These are phyloP conservation scores for Urocolius indicus DNA, from an alignment of 2,113 vertebrate genomes.

Conservation along the genomic window DNA sequence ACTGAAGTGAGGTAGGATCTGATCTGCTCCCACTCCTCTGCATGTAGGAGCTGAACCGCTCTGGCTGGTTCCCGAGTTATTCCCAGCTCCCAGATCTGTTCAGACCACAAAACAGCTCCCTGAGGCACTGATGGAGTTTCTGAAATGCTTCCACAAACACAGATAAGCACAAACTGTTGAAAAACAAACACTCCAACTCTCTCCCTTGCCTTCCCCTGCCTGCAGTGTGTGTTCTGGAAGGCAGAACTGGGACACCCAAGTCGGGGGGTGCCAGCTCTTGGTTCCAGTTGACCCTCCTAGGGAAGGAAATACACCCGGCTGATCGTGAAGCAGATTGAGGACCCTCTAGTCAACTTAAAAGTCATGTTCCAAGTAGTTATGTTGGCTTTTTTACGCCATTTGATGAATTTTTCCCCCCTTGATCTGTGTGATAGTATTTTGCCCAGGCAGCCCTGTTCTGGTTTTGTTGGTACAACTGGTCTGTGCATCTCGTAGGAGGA, in stretches of 20 bases:
- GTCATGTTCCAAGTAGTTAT: background rate
- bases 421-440: background rate
- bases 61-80: background rate
- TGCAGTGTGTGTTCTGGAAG: background rate
- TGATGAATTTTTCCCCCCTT: background rate
- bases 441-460: accelerated
- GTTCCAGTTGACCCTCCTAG: background rate
- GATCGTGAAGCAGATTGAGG: accelerated
- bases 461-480: background rate
- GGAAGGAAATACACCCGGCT: background rate
- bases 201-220: background rate
- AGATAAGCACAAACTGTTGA: background rate
- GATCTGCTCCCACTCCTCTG: background rate
- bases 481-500: background rate
- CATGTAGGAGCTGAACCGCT: background rate
- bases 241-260: background rate
- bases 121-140: background rate
- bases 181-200: background rate
- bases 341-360: background rate
- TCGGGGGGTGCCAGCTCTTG: background rate
- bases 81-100: background rate
- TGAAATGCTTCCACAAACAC: background rate
- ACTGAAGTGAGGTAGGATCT: background rate
- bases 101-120: background rate
- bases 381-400: background rate